These are phyloP conservation scores for Eurystomus gularis DNA, from an alignment of 2,113 vertebrate genomes.

Conservation along the genomic window DNA sequence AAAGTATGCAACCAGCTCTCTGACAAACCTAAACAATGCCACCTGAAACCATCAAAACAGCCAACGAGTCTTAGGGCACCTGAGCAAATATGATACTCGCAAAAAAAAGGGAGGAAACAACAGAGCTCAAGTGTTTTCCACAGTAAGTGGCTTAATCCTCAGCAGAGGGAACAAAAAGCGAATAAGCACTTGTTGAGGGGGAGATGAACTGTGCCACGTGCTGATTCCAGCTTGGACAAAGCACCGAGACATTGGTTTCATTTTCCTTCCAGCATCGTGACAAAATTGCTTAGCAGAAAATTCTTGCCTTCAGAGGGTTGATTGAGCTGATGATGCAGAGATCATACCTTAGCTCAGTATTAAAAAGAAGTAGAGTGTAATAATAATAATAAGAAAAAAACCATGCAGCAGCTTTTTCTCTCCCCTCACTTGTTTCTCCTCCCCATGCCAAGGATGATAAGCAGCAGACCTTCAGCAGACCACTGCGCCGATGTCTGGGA, in stretches of 20 bases:
- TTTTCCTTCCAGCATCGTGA: constrained; percentile 13
- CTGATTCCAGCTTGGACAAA: background rate
- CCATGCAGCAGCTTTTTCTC: background rate
- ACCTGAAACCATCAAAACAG: background rate
- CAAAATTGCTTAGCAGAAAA: constrained; percentile 50
- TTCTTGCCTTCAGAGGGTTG: constrained; percentile 4
- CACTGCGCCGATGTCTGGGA: background rate
- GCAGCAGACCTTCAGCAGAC: background rate
- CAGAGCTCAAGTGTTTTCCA: background rate
- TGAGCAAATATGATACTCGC: background rate
- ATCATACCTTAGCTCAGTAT: constrained; percentile 7
- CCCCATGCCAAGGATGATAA: background rate
- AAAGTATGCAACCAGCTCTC: background rate
- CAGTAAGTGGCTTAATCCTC: background rate
- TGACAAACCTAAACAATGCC: background rate
- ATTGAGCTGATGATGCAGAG: constrained; percentile 23
- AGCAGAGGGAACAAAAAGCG: background rate
- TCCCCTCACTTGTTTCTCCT: background rate
- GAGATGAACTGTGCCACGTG: background rate
- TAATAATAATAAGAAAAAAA: background rate
- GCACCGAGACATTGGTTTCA: background rate
- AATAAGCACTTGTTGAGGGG: background rate
- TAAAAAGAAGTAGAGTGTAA: background rate
- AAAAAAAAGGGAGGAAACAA: background rate
- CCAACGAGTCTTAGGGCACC: background rate